Evolutionary conservation across 2,888 invertebrate genomes (phyloP).

Genomic region (Eupelmus urozonus): DNA sequence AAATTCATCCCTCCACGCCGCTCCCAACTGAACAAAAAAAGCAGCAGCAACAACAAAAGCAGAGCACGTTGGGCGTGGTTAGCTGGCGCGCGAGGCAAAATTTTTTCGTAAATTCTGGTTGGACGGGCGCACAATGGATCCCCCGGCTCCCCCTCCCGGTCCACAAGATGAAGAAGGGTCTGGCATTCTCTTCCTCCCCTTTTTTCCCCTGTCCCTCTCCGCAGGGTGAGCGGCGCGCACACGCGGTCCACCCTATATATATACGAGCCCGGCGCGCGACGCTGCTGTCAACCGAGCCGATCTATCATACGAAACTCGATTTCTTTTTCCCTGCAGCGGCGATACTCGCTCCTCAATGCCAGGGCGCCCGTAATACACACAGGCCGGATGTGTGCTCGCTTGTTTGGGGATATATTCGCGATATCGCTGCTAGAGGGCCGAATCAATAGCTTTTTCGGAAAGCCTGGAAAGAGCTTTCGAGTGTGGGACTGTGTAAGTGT

Average conservation of each 20-base stretch:
- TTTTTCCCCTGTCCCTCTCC: constrained; percentile 52
- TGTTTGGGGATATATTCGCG: constrained; percentile 37
- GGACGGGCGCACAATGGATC: constrained; percentile 64
- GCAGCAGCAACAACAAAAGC: constrained; percentile 14
- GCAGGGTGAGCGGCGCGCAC: constrained; percentile 52
- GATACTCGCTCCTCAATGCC: constrained; percentile 69
- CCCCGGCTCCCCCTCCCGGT: constrained; percentile 20
- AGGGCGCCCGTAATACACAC: constrained; percentile 47
- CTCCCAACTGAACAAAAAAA: not conserved
- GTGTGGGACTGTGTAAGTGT: too few species aligned
- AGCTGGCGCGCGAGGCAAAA: constrained; percentile 46
- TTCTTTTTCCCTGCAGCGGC: constrained; percentile 66
- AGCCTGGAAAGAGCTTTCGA: not conserved
- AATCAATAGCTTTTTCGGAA: constrained; percentile 51
- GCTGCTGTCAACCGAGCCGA: constrained; percentile 64
- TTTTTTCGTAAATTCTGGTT: constrained; percentile 71
- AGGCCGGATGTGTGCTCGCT: constrained; percentile 55
- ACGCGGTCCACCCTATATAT: constrained; percentile 67
- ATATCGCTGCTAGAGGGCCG: not conserved
- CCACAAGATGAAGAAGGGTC: constrained; percentile 41
- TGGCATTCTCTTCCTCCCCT: constrained; percentile 19
- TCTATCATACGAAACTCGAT: constrained; percentile 76
- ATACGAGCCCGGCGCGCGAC: constrained; percentile 29
- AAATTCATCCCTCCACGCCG: constrained; percentile 14
- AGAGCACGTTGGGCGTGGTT: constrained; percentile 49